A percentile compares a stretch with the other conserved stretches of the same genome.
These are phyloP conservation scores for Lasioglossum figueresi DNA, from an alignment of 2,888 invertebrate genomes.

Conservation along the genomic window DNA sequence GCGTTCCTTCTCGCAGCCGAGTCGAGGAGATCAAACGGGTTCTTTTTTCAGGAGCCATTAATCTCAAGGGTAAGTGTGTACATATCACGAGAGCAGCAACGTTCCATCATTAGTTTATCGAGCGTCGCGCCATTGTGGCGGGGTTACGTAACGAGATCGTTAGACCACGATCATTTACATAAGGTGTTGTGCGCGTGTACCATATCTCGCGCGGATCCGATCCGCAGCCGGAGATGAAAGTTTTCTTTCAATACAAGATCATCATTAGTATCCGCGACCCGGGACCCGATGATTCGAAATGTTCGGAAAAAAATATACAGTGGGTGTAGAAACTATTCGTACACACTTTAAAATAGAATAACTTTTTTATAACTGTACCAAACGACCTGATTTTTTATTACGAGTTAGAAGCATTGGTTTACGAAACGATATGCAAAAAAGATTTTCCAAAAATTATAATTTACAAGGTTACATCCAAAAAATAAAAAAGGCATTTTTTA, in stretches of 20 bases:
- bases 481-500: no score
- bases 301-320: no score
- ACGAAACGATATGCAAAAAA: no score
- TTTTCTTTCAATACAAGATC: background rate
- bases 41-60: slow-evolving; percentile 31
- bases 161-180: slow-evolving; percentile 49
- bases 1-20: background rate
- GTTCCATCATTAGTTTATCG: slow-evolving; percentile 40
- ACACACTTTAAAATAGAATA: no score
- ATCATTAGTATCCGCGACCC: background rate
- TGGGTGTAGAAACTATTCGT: no score
- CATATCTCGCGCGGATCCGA: slow-evolving; percentile 15
- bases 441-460: no score
- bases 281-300: no score
- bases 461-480: no score
- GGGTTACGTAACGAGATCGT: slow-evolving; percentile 44
- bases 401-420: no score
- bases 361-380: no score
- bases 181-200: slow-evolving; percentile 10
- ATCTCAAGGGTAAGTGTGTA: slow-evolving; percentile 35
- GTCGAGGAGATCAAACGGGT: background rate
- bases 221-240: background rate
- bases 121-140: slow-evolving; percentile 33
- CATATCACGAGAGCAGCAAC: slow-evolving; percentile 28
- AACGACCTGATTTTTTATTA: no score